These are phyloP conservation scores for Eupithecia inturbata DNA, from an alignment of 2,888 invertebrate species.

Conservation along the genomic window DNA sequence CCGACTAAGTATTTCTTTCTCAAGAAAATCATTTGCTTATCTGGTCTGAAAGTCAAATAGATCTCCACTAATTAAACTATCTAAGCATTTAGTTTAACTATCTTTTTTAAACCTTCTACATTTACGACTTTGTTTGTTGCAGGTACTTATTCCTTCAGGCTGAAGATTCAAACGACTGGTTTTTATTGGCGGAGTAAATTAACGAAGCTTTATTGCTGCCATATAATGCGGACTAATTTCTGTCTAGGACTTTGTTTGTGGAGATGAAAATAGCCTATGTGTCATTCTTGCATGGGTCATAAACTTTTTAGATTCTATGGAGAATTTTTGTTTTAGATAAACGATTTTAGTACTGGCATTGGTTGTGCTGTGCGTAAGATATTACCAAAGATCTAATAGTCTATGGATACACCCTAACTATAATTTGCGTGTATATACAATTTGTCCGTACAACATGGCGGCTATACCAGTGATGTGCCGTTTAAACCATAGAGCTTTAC, in stretches of 20 bases:
- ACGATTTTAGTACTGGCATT: no score
- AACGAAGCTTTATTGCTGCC: conserved; percentile 47
- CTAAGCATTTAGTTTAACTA: conserved; percentile 42
- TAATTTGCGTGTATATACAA: no score
- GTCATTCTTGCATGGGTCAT: not conserved
- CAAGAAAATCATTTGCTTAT: not conserved
- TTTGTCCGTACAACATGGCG: no score
- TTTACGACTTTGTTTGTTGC: conserved; percentile 71
- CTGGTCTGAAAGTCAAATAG: not conserved
- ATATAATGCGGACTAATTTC: conserved; percentile 32
- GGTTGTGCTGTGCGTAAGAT: no score
- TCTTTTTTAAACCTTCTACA: conserved; percentile 42
- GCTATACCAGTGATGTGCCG: no score
- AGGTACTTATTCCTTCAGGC: conserved; percentile 56
- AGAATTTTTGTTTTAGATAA: no score
- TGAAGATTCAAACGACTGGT: conserved; percentile 47
- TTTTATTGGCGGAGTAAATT: conserved; percentile 56
- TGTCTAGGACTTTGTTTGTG: conserved; percentile 2
- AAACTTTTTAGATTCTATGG: no score
- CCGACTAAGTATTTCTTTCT: no score
- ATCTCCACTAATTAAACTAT: conserved; percentile 15
- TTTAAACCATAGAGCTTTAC: no score
- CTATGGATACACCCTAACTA: no score
- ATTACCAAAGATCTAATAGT: no score
- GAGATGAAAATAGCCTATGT: not conserved